A percentile compares a stretch with the other conserved stretches of the same genome.
Conservation (phyloP, 2,113 vertebrate species). For the Onychostoma macrolepis region DNA sequence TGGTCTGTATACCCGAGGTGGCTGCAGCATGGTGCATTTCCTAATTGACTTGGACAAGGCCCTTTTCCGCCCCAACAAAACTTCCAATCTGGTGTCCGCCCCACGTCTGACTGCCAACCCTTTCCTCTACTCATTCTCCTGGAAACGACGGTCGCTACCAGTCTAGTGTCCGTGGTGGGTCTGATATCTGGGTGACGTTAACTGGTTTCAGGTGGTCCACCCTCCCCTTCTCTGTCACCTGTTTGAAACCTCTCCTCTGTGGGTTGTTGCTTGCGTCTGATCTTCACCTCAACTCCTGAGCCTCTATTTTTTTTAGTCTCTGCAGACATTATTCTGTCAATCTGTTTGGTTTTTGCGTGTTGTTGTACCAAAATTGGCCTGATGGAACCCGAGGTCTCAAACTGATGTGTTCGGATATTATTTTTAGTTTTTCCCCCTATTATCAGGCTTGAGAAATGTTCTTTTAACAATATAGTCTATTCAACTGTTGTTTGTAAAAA, state of each 20-base stretch:
- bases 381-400: slow-evolving; percentile 12
- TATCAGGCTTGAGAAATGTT: background rate
- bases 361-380: slow-evolving; percentile 51
- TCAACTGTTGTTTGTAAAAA: background rate
- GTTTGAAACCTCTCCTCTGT: slow-evolving; percentile 74
- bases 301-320: slow-evolving; percentile 66
- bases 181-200: slow-evolving; percentile 46
- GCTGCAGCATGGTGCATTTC: slow-evolving; percentile 82
- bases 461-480: background rate
- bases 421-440: background rate
- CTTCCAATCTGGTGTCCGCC: slow-evolving; percentile 60
- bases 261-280: slow-evolving; percentile 81
- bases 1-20: slow-evolving; percentile 62
- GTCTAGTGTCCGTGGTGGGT: slow-evolving; percentile 54
- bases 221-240: slow-evolving; percentile 45
- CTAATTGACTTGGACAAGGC: slow-evolving; percentile 71
- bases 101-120: slow-evolving; percentile 32
- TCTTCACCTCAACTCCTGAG: slow-evolving; percentile 67
- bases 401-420: background rate
- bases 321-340: slow-evolving; percentile 71
- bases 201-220: slow-evolving; percentile 51
- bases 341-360: slow-evolving; percentile 74
- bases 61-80: slow-evolving; percentile 52
- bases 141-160: slow-evolving; percentile 67
- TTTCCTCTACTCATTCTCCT: slow-evolving; percentile 60